Evolutionary conservation across 2,797 vertebrate species (phyloP).

Genomic region (Gambusia yucatana): DNA sequence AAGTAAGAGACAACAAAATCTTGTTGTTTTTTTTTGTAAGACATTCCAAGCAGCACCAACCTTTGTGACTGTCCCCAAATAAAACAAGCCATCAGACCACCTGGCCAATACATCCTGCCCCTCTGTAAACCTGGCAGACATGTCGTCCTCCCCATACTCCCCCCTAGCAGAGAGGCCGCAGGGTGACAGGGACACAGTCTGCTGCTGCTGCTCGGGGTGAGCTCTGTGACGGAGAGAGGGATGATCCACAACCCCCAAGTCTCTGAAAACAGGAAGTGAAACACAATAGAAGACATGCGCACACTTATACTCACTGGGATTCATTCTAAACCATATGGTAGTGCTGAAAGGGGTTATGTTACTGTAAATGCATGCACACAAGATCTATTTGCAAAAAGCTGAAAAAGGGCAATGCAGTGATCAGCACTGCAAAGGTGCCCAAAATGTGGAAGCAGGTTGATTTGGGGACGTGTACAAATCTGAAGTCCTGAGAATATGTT

Average conservation of each 20-base stretch:
- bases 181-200: slow-evolving; percentile 87
- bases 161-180: slow-evolving; percentile 85
- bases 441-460: background rate
- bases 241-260: slow-evolving; percentile 92
- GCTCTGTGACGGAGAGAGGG: slow-evolving; percentile 92
- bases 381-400: background rate
- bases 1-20: background rate
- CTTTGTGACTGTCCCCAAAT: slow-evolving; percentile 98
- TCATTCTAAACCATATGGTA: background rate
- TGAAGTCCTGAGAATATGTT: background rate
- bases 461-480: background rate
- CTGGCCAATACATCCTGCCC: slow-evolving; percentile 98
- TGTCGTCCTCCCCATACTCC: slow-evolving; percentile 89
- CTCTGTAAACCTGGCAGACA: slow-evolving; percentile 93
- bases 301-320: background rate
- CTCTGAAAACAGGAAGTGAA: slow-evolving; percentile 77
- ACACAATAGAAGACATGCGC: background rate
- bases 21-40: background rate
- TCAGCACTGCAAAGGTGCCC: background rate
- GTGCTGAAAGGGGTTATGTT: background rate
- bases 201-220: slow-evolving; percentile 85
- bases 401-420: background rate
- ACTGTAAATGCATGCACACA: background rate
- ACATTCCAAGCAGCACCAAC: slow-evolving; percentile 67
- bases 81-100: slow-evolving; percentile 99